Conservation (phyloP, 2,113 vertebrate species). For the Podocnemis expansa region DNA sequence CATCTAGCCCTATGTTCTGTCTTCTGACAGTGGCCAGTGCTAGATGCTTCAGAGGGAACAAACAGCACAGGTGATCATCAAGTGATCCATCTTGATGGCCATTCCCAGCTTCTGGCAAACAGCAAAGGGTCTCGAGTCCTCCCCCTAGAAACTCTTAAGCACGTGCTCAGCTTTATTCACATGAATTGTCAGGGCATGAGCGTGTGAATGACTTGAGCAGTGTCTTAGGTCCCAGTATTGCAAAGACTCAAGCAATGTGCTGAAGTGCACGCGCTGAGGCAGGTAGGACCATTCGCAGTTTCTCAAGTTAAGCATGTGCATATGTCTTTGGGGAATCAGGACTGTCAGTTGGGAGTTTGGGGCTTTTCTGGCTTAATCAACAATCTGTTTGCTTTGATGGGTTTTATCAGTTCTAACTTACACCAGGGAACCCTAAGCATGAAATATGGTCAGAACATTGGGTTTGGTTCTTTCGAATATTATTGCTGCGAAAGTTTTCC, state of each 20-base stretch:
- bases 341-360: neutral
- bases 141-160: neutral
- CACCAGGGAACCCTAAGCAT: neutral
- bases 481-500: neutral
- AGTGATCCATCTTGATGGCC: too few species aligned
- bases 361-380: neutral
- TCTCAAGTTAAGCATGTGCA: fast-evolving
- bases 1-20: too few species aligned
- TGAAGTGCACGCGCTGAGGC: fast-evolving
- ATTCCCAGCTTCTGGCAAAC: too few species aligned
- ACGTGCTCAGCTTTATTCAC: neutral
- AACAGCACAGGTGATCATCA: too few species aligned
- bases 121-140: neutral
- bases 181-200: neutral
- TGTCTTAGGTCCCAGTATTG: neutral
- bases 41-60: too few species aligned
- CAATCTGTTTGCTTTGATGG: neutral
- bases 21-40: too few species aligned
- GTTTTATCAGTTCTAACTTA: neutral
- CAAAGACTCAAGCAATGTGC: neutral
- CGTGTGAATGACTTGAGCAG: neutral
- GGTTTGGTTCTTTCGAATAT: neutral
- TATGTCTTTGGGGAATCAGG: neutral
- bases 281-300: neutral
- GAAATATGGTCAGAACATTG: neutral